Evolutionary conservation across 2,888 invertebrate species (phyloP).

Genomic region (Chloroclystis v-ata): DNA sequence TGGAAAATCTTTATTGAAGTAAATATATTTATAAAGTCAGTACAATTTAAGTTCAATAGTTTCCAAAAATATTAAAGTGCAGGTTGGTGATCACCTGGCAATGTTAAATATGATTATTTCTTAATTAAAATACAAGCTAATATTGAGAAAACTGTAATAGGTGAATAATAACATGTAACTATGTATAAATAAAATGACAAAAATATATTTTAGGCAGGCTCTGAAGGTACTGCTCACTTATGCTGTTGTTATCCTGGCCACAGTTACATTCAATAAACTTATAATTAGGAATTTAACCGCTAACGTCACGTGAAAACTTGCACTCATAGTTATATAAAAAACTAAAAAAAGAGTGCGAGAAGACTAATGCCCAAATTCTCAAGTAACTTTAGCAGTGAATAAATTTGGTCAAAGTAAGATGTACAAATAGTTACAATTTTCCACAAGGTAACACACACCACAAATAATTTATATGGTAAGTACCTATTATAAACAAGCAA

Average conservation of each 20-base stretch:
- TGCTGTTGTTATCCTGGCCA: constrained; percentile 75
- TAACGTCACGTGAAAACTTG: constrained; percentile 62
- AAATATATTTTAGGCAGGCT: constrained; percentile 79
- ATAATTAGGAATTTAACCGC: constrained; percentile 65
- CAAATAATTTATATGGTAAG: constrained; percentile 9
- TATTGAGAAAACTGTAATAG: constrained; percentile 80
- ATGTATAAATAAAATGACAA: constrained; percentile 80
- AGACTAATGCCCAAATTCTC: constrained; percentile 57
- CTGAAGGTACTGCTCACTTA: constrained; percentile 68
- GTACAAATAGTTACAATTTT: constrained; percentile 64
- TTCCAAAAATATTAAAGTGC: constrained; percentile 80
- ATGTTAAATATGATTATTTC: constrained; percentile 80
- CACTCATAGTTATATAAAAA: constrained; percentile 45
- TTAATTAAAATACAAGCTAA: constrained; percentile 80
- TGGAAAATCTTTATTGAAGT: constrained; percentile 80
- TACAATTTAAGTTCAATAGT: constrained; percentile 80
- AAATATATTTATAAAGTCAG: constrained; percentile 80
- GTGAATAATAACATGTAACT: constrained; percentile 78
- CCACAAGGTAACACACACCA: constrained; percentile 18
- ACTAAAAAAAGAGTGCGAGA: constrained; percentile 42
- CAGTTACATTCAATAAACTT: constrained; percentile 71
- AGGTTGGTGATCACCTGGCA: constrained; percentile 79
- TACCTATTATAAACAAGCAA: constrained; percentile 6
- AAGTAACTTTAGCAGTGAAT: constrained; percentile 61
- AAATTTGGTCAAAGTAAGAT: constrained; percentile 74